Base-by-base conservation (phyloP, 2,888 invertebrate species). In the Elgonia sp. region DNA sequence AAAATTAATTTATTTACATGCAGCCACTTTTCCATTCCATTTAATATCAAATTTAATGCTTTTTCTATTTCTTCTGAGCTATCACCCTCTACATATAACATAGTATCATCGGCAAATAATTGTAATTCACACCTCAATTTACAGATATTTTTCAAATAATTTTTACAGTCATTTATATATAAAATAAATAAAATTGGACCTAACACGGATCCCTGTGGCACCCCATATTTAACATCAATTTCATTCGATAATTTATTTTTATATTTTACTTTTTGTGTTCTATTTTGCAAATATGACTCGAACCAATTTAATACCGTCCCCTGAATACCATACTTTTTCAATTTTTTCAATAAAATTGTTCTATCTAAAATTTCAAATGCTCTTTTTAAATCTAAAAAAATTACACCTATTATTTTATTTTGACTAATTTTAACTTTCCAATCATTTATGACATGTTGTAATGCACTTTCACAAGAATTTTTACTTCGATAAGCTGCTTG, bases 121-220 rank as follows among this genome's bases (percentile, higher is more conserved):
- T 46, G 46, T 2, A 46, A 10, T 46, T 16, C 16, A 46, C 46
- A 46, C 12, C 16, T 16, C 7, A 46, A 10, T 10, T 46, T 16
- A 7, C 46, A 46, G 7, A 46, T 46, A 14, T 46, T 16, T 7
- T 46, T 55, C n/a, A 55, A 18, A 55, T 16, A 55, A 2, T 55
- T 55, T 55, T 55, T 55, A 16, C 12, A 16, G 14, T 55, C 55
- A 55, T 55, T 55, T 16, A 55, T 55, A 18, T 18, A 55, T 18
- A 55, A 18, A 18, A 55, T 55, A 55, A 60, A 60, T 60, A 60
- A 60, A 60, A 60, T 60, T 7, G 60, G 60, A 10, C 60, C 60
- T 21, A 60, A 60, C 2, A 60, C 21, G 18, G 60, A 60, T 12
- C 60, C 60, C 20, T 55, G 55, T 14, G 55, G 55, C 1, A 55